Conservation (phyloP, 2,888 invertebrate genomes). For the Allygus modestus region DNA sequence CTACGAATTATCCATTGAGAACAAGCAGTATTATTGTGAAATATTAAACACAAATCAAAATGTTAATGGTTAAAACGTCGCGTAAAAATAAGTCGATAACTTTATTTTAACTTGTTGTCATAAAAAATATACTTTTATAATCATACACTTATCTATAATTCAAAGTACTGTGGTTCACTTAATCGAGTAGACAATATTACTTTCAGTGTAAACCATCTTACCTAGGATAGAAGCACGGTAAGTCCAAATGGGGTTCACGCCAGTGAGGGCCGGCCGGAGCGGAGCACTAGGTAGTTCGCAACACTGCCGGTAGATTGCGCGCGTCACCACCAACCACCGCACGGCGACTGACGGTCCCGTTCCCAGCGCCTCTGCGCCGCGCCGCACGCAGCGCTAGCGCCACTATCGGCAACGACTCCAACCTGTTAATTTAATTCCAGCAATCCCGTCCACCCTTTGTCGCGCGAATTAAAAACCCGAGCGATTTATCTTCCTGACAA, state of each 20-base stretch:
- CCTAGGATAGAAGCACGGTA: too few relatives aligned
- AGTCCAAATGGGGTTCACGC: background rate
- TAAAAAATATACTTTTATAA: too few relatives aligned
- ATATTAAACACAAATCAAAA: too few relatives aligned
- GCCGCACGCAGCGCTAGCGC: background rate
- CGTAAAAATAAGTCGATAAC: too few relatives aligned
- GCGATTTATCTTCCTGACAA: slow-evolving; percentile 55
- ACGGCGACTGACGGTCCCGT: background rate
- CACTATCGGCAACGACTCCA: background rate
- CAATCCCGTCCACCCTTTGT: slow-evolving; percentile 57
- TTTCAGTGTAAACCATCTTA: too few relatives aligned
- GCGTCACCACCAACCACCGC: background rate
- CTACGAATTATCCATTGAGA: too few relatives aligned
- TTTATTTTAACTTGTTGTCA: too few relatives aligned
- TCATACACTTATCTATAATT: too few relatives aligned
- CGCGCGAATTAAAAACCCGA: slow-evolving; percentile 54
- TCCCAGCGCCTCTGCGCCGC: background rate
- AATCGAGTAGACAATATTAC: too few relatives aligned
- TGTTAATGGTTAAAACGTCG: too few relatives aligned
- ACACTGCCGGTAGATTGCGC: background rate
- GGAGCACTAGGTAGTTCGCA: background rate
- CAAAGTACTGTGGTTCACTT: too few relatives aligned
- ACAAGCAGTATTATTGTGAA: too few relatives aligned
- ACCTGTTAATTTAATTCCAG: slow-evolving; percentile 57
- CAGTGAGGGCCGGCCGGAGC: background rate